These are phyloP conservation scores for Solen grandis DNA, from an alignment of 1,140 invertebrate genomes.

Conservation along the genomic window DNA sequence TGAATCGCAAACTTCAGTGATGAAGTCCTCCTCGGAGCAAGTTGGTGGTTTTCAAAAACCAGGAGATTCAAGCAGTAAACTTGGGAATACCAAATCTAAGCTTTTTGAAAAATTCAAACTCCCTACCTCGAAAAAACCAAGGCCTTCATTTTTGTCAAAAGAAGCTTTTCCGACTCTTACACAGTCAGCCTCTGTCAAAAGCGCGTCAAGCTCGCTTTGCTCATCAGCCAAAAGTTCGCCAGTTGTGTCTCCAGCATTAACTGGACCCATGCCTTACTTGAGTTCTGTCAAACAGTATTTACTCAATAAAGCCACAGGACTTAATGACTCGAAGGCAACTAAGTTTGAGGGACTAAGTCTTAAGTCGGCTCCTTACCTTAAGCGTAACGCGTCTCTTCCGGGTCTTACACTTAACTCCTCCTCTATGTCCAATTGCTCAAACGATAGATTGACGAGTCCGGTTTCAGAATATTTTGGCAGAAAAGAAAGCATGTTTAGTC, in stretches of 20 bases:
- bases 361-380: conserved; percentile 12
- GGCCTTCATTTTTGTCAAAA: background rate
- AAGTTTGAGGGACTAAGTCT: conserved; percentile 44
- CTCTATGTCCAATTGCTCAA: background rate
- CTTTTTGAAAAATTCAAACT: background rate
- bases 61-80: no score
- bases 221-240: background rate
- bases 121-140: background rate
- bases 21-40: no score
- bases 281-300: conserved; percentile 48
- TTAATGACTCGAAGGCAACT: background rate
- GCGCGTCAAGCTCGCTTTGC: background rate
- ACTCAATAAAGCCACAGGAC: conserved; percentile 19
- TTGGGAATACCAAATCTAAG: no score
- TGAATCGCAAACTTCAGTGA: background rate
- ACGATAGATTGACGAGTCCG: background rate
- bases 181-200: background rate
- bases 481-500: no score
- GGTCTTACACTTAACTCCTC: no score
- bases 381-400: background rate
- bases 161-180: background rate
- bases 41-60: no score
- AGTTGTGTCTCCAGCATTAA: background rate
- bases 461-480: background rate
- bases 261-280: background rate